Evolutionary conservation across 2,888 invertebrate genomes (phyloP).

Genomic region (Erebia palarica): DNA sequence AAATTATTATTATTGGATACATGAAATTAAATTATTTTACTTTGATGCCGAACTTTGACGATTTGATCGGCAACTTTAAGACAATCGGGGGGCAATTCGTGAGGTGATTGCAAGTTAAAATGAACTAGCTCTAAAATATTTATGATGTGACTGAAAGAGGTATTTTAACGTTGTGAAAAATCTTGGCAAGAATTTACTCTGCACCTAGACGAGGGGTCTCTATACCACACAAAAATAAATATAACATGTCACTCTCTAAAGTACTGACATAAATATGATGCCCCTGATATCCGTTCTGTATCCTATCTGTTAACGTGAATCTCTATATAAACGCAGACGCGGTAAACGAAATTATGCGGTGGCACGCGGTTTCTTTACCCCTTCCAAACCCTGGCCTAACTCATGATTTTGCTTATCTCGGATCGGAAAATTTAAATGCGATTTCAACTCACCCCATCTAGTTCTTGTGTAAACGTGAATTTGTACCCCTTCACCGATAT

Average conservation of each 20-base stretch:
- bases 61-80: too few species aligned
- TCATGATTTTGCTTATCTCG: constrained; percentile 80
- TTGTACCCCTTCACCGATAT: constrained; percentile 56
- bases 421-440: constrained; percentile 78
- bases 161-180: too few species aligned
- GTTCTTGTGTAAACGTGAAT: constrained; percentile 64
- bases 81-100: too few species aligned
- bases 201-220: not conserved
- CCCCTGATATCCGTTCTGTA: not conserved
- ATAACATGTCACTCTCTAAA: not conserved
- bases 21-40: too few species aligned
- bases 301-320: constrained; percentile 2
- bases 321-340: constrained; percentile 51
- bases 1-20: too few species aligned
- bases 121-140: too few species aligned
- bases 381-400: constrained; percentile 63
- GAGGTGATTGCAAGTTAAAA: too few species aligned
- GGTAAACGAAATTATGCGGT: constrained; percentile 74
- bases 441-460: constrained; percentile 67
- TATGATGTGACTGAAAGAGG: too few species aligned
- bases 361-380: constrained; percentile 78
- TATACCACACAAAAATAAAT: not conserved
- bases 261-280: not conserved
- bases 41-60: too few species aligned
- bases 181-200: too few species aligned